Evolutionary conservation across 2,797 vertebrate genomes (phyloP).

Genomic region (Microtus californicus): DNA sequence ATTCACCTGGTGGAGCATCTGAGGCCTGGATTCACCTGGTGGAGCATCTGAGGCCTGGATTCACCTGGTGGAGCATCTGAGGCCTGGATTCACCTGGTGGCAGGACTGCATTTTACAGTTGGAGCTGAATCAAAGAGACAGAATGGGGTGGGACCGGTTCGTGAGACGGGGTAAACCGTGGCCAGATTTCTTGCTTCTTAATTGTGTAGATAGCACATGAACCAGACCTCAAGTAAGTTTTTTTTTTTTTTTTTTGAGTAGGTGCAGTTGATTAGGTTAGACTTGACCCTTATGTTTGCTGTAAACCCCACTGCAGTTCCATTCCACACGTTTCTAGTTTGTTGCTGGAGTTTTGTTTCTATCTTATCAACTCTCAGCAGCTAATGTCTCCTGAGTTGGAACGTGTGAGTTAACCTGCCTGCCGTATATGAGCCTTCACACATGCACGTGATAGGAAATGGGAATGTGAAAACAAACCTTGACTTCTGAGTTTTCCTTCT

Average conservation of each 20-base stretch:
- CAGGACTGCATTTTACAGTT: background rate
- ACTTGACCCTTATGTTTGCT: slow-evolving; percentile 10
- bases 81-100: too few relatives aligned
- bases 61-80: too few relatives aligned
- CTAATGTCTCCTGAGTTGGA: background rate
- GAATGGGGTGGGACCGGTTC: background rate
- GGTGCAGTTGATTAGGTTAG: slow-evolving; percentile 24
- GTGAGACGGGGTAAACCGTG: background rate
- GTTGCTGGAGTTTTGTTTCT: slow-evolving; percentile 30
- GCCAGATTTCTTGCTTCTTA: slow-evolving; percentile 13
- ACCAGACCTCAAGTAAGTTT: background rate
- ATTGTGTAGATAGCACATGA: background rate
- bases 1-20: too few relatives aligned
- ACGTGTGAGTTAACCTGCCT: background rate
- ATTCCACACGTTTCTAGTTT: slow-evolving; percentile 41
- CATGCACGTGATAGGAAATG: background rate
- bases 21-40: too few relatives aligned
- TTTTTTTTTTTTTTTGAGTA: background rate
- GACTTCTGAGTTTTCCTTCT: slow-evolving; percentile 18
- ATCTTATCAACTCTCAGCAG: slow-evolving; percentile 24
- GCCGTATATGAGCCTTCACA: background rate
- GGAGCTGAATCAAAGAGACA: background rate
- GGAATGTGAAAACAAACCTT: background rate
- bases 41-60: too few relatives aligned
- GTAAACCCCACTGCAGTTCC: background rate